Conservation (phyloP, 2,888 invertebrate genomes). For the Slavum lentiscoides region DNA sequence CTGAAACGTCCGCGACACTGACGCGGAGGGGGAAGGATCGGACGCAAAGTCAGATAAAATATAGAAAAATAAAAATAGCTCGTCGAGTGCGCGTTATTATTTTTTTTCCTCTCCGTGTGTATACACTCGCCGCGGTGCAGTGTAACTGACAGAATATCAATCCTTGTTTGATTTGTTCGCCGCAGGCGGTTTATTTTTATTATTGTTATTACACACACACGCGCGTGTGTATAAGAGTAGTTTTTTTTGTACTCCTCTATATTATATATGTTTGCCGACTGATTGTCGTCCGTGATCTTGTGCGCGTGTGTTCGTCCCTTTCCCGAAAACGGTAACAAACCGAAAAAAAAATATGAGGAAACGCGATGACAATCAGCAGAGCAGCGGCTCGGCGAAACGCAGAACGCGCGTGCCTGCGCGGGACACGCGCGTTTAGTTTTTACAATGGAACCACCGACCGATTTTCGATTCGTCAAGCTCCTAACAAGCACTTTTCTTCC, state of each 20-base stretch:
- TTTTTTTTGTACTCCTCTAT: neutral
- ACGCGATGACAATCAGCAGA: constrained; percentile 31
- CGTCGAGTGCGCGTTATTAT: constrained; percentile 22
- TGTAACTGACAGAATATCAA: constrained; percentile 53
- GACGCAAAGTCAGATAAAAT: constrained; percentile 20
- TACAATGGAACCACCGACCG: constrained; percentile 38
- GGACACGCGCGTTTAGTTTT: constrained; percentile 43
- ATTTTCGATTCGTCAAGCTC: constrained; percentile 16
- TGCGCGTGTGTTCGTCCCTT: neutral
- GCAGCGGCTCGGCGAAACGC: neutral
- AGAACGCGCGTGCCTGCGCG: constrained; percentile 7
- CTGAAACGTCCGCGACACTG: constrained; percentile 43
- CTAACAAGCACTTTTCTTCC: constrained; percentile 38
- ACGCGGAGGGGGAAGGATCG: neutral
- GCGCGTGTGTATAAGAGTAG: neutral
- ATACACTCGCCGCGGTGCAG: neutral
- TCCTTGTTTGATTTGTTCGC: constrained; percentile 53
- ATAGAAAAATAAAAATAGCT: neutral
- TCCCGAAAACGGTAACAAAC: constrained; percentile 43
- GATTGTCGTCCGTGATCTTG: constrained; percentile 37
- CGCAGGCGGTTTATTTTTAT: constrained; percentile 48
- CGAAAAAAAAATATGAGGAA: neutral
- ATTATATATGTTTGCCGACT: constrained; percentile 24
- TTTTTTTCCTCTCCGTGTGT: neutral
- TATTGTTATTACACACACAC: neutral